Conservation (phyloP, 2,888 invertebrate species). For the Ramazzottius varieornatus region DNA sequence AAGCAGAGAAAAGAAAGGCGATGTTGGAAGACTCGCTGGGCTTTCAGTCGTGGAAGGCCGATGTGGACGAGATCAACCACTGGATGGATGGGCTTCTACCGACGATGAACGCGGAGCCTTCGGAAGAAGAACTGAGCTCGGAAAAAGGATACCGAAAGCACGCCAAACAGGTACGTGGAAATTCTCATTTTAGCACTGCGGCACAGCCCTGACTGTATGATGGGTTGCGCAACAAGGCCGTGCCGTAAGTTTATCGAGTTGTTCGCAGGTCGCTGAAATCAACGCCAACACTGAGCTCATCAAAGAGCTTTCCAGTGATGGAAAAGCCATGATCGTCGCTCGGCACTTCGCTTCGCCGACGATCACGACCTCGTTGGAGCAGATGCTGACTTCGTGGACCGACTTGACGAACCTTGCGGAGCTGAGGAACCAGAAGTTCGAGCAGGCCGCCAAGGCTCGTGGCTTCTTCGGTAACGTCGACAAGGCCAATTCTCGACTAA, state of each 20-base stretch:
- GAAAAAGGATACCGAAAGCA: conserved; percentile 61
- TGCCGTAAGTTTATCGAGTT: too few relatives aligned
- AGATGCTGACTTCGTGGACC: not conserved
- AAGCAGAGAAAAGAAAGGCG: conserved; percentile 41
- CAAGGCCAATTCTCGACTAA: not conserved
- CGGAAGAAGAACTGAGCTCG: conserved; percentile 63
- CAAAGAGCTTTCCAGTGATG: conserved; percentile 51
- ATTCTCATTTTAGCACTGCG: too few relatives aligned
- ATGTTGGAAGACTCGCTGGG: conserved; percentile 55
- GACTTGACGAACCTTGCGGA: not conserved
- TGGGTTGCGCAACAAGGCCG: too few relatives aligned
- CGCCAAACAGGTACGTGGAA: not conserved
- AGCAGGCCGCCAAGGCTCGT: not conserved
- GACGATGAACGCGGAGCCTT: conserved; percentile 56
- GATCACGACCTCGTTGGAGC: not conserved
- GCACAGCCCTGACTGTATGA: too few relatives aligned
- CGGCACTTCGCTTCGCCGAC: conserved; percentile 42
- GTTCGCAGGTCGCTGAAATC: conserved; percentile 54
- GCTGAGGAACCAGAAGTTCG: not conserved
- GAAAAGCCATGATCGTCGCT: conserved; percentile 41
- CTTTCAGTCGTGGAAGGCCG: conserved; percentile 71
- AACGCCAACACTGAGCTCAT: conserved; percentile 57
- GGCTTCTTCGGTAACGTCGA: not conserved
- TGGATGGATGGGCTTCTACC: conserved; percentile 53
- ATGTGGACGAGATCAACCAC: conserved; percentile 45